Evolutionary conservation across 2,888 invertebrate genomes (phyloP), one percentile per base, ranked within the genome.

Genomic region (Macrostomum cliftonense): DNA sequence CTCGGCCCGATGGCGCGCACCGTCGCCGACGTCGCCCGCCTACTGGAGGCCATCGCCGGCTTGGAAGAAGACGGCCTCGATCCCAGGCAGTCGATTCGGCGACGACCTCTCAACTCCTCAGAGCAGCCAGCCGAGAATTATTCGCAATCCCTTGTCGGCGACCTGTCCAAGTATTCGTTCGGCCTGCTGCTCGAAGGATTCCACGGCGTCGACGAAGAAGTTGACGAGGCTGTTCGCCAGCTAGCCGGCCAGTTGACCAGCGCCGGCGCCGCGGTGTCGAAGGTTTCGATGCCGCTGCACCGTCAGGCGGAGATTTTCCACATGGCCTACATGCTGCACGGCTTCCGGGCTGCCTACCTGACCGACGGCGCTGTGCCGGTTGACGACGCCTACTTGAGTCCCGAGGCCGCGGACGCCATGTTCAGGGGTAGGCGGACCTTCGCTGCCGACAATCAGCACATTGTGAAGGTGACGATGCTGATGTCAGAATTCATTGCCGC

Each of bases 1-100:
- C 46, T 57, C 1, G 66, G 66, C 40, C 64, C 67, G 19, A 64
- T 67, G 61, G 59, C 66, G 11, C 54, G 54, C 7, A 67, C 57
- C 16, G 66, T 64, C 5, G 45, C 50, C 1, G 65, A 67, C 49
- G 61, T 60, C 46, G 66, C 67, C 1, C 53, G 61, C 7, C 44
- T 66, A 14, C 53, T 67, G 17, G 62, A 64, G 59, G 61, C 54
- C 9, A 57, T 63, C 12, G 62, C 62, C 45, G 63, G 63, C 4
- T 58, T 55, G 46, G 63, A 63, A 47, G 28, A 9, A 48, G 28
- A 28, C n/a, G 59, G 58, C 2, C 46, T 52, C 12, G 61, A 64
- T 46, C 53, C 58, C 1, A 38, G 61, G 43, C 64, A 63, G 52
- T 53, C 53, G 17, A 49, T n/a, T n/a, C n/a, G n/a, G n/a, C n/a